Conservation (phyloP, 2,113 vertebrate genomes). For the Apaloderma vittatum region DNA sequence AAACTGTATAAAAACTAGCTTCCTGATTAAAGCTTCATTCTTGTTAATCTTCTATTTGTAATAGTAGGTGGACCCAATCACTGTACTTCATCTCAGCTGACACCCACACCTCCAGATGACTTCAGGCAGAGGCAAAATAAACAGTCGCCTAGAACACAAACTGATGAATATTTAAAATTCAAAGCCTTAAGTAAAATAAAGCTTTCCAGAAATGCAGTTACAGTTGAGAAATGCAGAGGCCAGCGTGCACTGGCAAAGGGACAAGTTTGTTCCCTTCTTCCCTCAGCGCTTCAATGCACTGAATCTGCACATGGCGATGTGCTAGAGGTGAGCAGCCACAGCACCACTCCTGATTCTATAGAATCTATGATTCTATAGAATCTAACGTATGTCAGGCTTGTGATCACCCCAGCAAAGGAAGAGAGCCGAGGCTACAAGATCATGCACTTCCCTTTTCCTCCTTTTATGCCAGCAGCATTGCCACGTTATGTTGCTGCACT, state of each 20-base stretch:
- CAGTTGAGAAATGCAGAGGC: not conserved
- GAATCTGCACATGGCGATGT: rapidly evolving
- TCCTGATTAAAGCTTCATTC: not conserved
- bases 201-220: not conserved
- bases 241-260: not conserved
- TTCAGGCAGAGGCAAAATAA: not conserved
- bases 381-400: no score
- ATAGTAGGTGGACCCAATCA: not conserved
- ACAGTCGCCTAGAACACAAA: not conserved
- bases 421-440: not conserved
- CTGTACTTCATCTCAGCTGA: not conserved
- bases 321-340: not conserved
- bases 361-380: no score
- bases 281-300: not conserved
- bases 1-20: not conserved
- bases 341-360: not conserved
- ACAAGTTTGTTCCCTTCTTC: not conserved
- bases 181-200: not conserved
- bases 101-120: not conserved
- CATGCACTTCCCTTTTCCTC: not conserved
- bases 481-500: not conserved
- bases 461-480: not conserved
- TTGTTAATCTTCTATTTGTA: not conserved
- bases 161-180: not conserved
- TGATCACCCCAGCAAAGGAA: not conserved